A percentile compares a stretch with the other conserved stretches of the same genome.
phyloP scores from a whole-genome alignment of 2,797 vertebrate species.

The Tauraco hartlaubi region DNA sequence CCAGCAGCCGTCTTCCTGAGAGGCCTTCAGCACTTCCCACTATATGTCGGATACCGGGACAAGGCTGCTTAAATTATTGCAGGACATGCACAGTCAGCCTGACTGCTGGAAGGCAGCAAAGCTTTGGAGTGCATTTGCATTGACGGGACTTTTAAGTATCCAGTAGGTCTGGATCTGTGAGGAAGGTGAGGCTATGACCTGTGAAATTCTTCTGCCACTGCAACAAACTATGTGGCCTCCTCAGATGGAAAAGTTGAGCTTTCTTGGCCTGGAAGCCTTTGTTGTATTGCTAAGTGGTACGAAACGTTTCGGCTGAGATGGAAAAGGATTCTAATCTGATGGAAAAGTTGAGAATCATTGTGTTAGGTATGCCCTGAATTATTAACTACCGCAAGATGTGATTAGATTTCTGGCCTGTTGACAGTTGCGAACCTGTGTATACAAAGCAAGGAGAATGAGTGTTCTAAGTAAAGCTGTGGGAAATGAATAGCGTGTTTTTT shows the following conservation, averaged over 20 bases:
- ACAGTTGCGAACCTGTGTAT: not conserved
- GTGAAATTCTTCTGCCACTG: not conserved
- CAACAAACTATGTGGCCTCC: not conserved
- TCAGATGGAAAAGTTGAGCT: not conserved
- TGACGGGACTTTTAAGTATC: not conserved
- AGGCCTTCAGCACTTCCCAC: not conserved
- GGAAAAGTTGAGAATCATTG: conserved; percentile 20
- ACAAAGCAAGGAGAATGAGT: not conserved
- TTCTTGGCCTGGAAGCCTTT: not conserved
- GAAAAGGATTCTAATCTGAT: conserved; percentile 47
- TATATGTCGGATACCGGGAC: fast-evolving
- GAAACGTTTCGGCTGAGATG: not conserved
- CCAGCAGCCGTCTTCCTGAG: not conserved
- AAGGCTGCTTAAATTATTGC: not conserved
- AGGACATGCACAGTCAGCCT: not conserved
- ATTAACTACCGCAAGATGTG: conserved; percentile 10
- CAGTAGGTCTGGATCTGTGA: not conserved
- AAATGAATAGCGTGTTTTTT: not conserved
- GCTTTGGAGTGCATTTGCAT: not conserved
- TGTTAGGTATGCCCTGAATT: conserved; percentile 31
- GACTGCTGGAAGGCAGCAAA: not conserved
- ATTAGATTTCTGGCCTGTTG: conserved; percentile 12
- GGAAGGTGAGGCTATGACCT: not conserved
- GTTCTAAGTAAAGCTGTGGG: not conserved
- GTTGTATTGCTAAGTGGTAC: not conserved